Evolutionary conservation across 2,888 invertebrate genomes (phyloP).

Genomic region (Onthophagus sagittarius): DNA sequence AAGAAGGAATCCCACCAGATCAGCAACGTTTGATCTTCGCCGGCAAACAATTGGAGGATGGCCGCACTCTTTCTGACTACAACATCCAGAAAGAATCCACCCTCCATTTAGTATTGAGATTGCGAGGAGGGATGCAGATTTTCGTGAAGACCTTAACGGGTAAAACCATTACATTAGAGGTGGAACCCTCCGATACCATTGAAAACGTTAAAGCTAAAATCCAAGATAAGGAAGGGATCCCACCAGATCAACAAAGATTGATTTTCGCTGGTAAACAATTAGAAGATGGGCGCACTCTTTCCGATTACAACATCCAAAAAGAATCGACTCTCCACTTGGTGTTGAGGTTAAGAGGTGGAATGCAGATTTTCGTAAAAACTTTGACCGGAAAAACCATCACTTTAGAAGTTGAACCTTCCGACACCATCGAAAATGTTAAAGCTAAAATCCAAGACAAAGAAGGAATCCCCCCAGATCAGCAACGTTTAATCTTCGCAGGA

Average conservation of each 20-base stretch:
- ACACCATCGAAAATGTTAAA: constrained; percentile 92
- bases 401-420: constrained; percentile 66
- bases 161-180: constrained; percentile 56
- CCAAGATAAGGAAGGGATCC: constrained; percentile 56
- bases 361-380: constrained; percentile 95
- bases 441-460: constrained; percentile 89
- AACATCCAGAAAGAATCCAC: constrained; percentile 96
- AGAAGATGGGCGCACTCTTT: constrained; percentile 64
- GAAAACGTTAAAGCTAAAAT: constrained; percentile 59
- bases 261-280: constrained; percentile 66
- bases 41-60: constrained; percentile 92
- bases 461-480: constrained; percentile 86
- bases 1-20: constrained; percentile 87
- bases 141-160: constrained; percentile 75
- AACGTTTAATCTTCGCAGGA: constrained; percentile 84
- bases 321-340: constrained; percentile 59
- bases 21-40: constrained; percentile 87
- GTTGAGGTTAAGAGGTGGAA: constrained; percentile 63
- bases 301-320: constrained; percentile 64
- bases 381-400: constrained; percentile 60
- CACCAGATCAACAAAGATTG: constrained; percentile 60
- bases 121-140: constrained; percentile 97
- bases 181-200: constrained; percentile 59
- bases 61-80: constrained; percentile 86
- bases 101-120: constrained; percentile 88